Evolutionary conservation across 2,797 vertebrate species (phyloP).

Genomic region (Tragelaphus eurycerus): DNA sequence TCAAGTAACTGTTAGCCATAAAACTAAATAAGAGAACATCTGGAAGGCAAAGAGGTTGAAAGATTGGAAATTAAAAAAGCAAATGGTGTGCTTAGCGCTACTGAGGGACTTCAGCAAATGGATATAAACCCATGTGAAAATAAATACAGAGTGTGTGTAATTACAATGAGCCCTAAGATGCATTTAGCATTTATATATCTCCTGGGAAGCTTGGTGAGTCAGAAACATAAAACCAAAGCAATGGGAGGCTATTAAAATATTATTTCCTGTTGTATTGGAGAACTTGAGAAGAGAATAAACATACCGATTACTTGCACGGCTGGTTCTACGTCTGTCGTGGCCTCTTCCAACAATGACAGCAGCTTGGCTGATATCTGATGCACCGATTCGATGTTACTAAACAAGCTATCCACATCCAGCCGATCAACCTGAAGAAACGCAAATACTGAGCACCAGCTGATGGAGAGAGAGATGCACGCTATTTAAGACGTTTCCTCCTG

Average conservation of each 20-base stretch:
- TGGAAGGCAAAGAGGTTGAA: constrained; percentile 41
- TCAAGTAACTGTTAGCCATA: background rate
- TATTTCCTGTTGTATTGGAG: constrained; percentile 58
- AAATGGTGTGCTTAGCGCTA: constrained; percentile 10
- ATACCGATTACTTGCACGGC: constrained; percentile 93
- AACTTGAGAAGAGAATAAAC: constrained; percentile 76
- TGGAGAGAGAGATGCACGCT: constrained; percentile 19
- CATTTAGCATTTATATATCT: constrained; percentile 44
- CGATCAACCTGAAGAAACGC: constrained; percentile 85
- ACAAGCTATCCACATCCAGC: constrained; percentile 93
- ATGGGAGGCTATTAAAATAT: constrained; percentile 61
- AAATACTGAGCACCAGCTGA: constrained; percentile 69
- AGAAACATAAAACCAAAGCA: constrained; percentile 39
- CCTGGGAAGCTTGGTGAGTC: constrained; percentile 47
- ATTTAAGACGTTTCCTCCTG: constrained; percentile 12
- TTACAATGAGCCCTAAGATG: constrained; percentile 49
- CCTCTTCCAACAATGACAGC: constrained; percentile 89
- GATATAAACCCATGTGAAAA: constrained; percentile 34
- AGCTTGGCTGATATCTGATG: constrained; percentile 92
- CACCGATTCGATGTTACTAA: constrained; percentile 96
- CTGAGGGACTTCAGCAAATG: background rate
- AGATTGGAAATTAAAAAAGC: constrained; percentile 46
- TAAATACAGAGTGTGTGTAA: constrained; percentile 28
- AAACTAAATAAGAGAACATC: constrained; percentile 57
- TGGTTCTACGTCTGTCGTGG: constrained; percentile 89